Conservation (phyloP, 1,140 invertebrate species). For the Lucilia cuprina region DNA sequence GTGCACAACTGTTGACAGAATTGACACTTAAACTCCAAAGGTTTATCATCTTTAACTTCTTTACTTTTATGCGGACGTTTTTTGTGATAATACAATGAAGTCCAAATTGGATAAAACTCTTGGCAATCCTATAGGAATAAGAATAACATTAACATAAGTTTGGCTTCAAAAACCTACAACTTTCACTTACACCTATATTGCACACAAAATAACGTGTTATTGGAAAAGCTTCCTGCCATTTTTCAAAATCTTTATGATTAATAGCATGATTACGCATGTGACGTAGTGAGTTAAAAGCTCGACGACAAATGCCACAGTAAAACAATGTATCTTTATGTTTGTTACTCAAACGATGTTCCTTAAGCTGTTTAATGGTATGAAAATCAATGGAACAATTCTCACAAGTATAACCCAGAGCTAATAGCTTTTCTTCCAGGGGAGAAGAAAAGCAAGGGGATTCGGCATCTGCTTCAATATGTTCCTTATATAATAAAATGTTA, state of each 20-base stretch:
- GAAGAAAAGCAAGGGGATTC: neutral
- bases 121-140: conserved; percentile 45
- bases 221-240: conserved; percentile 42
- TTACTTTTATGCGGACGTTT: neutral
- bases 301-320: conserved; percentile 48
- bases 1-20: conserved; percentile 53
- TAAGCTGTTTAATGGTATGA: conserved; percentile 44
- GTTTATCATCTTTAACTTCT: neutral
- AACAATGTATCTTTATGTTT: conserved; percentile 47
- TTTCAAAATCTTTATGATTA: conserved; percentile 42
- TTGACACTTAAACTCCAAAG: conserved; percentile 48
- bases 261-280: conserved; percentile 47
- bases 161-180: too few relatives aligned
- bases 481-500: neutral
- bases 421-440: conserved; percentile 41
- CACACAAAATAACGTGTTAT: conserved; percentile 51
- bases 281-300: conserved; percentile 48
- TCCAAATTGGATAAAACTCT: conserved; percentile 50
- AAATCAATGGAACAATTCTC: conserved; percentile 53
- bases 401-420: conserved; percentile 48
- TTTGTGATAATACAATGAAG: conserved; percentile 52
- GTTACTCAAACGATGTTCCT: conserved; percentile 47
- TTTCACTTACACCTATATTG: conserved; percentile 44
- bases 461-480: neutral
- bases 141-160: neutral